Evolutionary conservation across 2,797 vertebrate species (phyloP), one percentile per base, ranked within the genome.

Genomic region (Etheostoma nigrum): DNA sequence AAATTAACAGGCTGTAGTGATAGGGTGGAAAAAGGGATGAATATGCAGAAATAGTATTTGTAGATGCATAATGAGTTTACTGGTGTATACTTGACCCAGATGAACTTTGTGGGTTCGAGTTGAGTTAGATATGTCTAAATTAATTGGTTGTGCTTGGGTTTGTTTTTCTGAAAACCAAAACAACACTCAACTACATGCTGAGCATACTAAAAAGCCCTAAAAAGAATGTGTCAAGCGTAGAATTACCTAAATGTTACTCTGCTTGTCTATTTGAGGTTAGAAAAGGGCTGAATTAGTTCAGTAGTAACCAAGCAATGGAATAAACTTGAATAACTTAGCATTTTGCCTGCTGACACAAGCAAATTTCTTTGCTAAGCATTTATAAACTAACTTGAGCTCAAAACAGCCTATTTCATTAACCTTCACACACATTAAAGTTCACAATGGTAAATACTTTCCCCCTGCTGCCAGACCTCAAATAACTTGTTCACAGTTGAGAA

Each of bases 391-490:
- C 70, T 66, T 4, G 2, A 79, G 65, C 76, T 67, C 63, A 82
- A 88, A 88, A 83, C 23, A 80, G 64, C 70, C 74, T 64, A 79
- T 89, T 91, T 87, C 78, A 89, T 90, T 91, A 85, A 77, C 87
- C 30, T 73, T 48, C 45, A 44, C 54, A 74, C 61, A 72, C 60
- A 90, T 77, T 82, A 76, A 83, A 79, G 84, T 73, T 86, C 79
- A 84, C 44, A 71, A 73, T 51, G 63, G 73, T 81, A 90, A 88
- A 90, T 83, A 70, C 76, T 60, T 76, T 64, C 58, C 64, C 19
- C 71, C 47, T 73, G 74, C 40, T 54, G 77, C 58, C 67, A 75
- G 76, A 79, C 83, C 78, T 78, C 71, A 82, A 88, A 86, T 79
- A 74, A 78, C 78, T 65, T 53, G 53, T 42, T 48, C 21, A 2